These are phyloP conservation scores for Sturmia bella DNA, from an alignment of 2,888 invertebrate genomes.

Conservation along the genomic window DNA sequence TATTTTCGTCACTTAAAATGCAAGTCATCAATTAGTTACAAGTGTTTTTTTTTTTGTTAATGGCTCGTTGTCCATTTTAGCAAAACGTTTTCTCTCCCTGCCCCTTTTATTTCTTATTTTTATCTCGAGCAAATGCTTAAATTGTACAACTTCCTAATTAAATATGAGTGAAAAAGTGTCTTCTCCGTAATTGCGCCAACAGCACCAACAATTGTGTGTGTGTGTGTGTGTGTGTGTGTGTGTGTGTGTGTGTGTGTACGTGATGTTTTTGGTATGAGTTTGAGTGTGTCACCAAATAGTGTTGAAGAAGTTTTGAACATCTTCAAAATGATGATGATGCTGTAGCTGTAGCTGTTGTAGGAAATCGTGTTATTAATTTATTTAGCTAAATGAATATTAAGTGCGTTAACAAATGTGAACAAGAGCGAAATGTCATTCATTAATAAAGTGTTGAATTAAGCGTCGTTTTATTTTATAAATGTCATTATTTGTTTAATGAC, in stretches of 20 bases:
- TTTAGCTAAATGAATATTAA: constrained; percentile 68
- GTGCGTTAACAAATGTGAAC: constrained; percentile 50
- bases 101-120: constrained; percentile 24
- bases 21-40: neutral
- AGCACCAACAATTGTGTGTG: constrained; percentile 15
- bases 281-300: constrained; percentile 47
- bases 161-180: constrained; percentile 23
- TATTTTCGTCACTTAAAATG: too few species aligned
- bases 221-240: too few species aligned
- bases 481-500: constrained; percentile 70
- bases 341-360: constrained; percentile 15
- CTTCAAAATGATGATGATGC: constrained; percentile 33
- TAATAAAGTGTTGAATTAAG: constrained; percentile 66
- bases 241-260: neutral
- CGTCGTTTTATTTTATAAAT: constrained; percentile 60
- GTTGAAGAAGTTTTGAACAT: constrained; percentile 53
- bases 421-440: constrained; percentile 66
- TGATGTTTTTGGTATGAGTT: constrained; percentile 15
- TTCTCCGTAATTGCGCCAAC: constrained; percentile 15
- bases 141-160: constrained; percentile 57
- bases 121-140: constrained; percentile 7
- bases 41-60: neutral
- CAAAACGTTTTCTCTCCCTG: neutral
- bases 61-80: constrained; percentile 17
- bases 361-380: constrained; percentile 63